Base-by-base conservation (phyloP, 2,888 invertebrate genomes). In the Cheilosia vulpina region DNA sequence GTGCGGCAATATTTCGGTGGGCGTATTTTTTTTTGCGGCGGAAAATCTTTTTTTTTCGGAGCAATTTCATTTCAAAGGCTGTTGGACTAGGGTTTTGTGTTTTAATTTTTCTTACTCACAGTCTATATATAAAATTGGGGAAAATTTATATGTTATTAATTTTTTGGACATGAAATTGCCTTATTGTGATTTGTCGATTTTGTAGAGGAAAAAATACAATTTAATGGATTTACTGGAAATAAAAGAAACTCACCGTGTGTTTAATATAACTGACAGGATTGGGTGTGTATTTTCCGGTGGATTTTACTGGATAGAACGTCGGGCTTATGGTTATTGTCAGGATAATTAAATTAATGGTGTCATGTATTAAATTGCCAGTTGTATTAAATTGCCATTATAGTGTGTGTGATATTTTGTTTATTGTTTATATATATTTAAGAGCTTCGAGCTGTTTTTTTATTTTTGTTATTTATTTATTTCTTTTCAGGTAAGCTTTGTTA, bases 101-200 rank as follows among this genome's bases (percentile, higher is more conserved):
- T 65, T 41, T 58, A 21, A 24, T 38, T 17, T 38, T 68, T 13
- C 24, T 2, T 11, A 27, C 13, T 13, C 3, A 4, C 19, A 17
- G 2, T 2, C 34, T 34, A 50, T 34, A 41, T 41, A 62, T 47
- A 19, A 50, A 62, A 34, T 34, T 58, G 43, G 2, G 50, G 57
- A 60, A 55, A 75, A 68, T 80, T 73, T 45, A 73, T 60, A 73
- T 62, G 41, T 52, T 60, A 43, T 43, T n/a, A 11, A 43, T 24
- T 63, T 38, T 19, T 34, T 47, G 11, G 41, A 62, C 45, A 55
- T 47, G 27, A 31, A 53, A 43, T 27, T 4, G 19, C 21, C 15
- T 50, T 65, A 34, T 50, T 68, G 55, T 82, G 78, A 83, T 78
- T 78, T 83, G 68, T 72, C 72, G 78, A 78, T 78, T 77, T 62